These are phyloP conservation scores for Balaeniceps rex DNA, from an alignment of 2,113 vertebrate genomes.

Conservation along the genomic window DNA sequence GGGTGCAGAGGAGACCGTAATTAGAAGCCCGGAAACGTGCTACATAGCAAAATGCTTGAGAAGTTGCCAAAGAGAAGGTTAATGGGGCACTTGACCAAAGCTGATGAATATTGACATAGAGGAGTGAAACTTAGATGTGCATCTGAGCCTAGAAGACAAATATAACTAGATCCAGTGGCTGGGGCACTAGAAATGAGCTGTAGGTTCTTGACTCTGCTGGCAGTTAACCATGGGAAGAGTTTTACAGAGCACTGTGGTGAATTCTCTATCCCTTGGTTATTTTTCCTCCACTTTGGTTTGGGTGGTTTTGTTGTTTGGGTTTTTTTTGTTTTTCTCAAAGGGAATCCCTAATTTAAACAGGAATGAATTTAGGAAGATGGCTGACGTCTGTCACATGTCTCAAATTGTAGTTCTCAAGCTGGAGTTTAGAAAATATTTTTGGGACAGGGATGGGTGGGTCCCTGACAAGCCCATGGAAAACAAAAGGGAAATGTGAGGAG, in stretches of 20 bases:
- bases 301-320: too few relatives aligned
- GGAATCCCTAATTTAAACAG: background rate
- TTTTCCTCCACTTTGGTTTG: background rate
- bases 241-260: background rate
- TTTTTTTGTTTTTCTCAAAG: background rate
- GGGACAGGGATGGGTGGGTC: too few relatives aligned
- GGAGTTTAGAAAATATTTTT: background rate
- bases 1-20: background rate
- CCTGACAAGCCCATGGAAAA: too few relatives aligned
- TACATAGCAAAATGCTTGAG: background rate
- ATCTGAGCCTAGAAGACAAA: background rate
- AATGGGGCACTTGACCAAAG: background rate
- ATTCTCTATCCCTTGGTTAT: background rate
- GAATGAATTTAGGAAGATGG: background rate
- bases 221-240: background rate
- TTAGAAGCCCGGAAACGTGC: background rate
- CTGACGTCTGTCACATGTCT: background rate
- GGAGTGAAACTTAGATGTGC: background rate
- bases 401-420: background rate
- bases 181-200: background rate
- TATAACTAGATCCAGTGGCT: background rate
- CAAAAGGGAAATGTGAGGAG: too few relatives aligned
- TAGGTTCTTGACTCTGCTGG: background rate
- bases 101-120: background rate
- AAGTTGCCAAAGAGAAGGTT: background rate